Conservation (phyloP, 2,797 vertebrate genomes). For the Molossus alvarezi region DNA sequence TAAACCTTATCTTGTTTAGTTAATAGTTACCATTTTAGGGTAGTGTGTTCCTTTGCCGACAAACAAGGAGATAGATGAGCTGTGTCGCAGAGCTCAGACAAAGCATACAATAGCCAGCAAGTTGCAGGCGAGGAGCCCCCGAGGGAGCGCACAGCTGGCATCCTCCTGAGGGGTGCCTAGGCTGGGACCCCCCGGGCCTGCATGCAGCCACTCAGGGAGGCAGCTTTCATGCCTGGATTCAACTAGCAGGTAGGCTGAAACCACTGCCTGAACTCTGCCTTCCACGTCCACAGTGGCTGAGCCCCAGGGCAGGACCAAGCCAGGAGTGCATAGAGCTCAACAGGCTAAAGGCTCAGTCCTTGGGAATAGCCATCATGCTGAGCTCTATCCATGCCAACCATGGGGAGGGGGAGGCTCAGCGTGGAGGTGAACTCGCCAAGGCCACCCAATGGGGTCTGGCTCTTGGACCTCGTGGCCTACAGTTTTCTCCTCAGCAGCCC, state of each 20-base stretch:
- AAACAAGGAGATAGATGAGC: background rate
- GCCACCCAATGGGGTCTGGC: no score
- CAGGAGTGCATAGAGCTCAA: no score
- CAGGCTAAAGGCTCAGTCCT: background rate
- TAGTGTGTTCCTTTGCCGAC: accelerated
- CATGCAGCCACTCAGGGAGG: background rate
- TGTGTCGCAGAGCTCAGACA: accelerated
- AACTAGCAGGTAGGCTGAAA: accelerated
- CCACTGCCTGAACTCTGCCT: background rate
- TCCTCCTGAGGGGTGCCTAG: background rate
- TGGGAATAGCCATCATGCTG: accelerated
- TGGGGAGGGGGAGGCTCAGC: accelerated
- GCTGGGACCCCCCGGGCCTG: background rate
- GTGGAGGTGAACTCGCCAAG: no score
- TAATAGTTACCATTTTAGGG: accelerated
- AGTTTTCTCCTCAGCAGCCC: accelerated
- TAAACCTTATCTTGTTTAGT: no score
- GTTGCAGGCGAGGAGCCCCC: accelerated
- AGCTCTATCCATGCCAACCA: accelerated
- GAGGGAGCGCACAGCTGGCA: accelerated
- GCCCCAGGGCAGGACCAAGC: background rate
- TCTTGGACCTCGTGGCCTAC: background rate
- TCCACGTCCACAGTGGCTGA: accelerated
- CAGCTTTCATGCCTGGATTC: accelerated
- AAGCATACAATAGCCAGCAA: accelerated